Conservation (phyloP, 1,140 invertebrate species). For the Adelges cooleyi region DNA sequence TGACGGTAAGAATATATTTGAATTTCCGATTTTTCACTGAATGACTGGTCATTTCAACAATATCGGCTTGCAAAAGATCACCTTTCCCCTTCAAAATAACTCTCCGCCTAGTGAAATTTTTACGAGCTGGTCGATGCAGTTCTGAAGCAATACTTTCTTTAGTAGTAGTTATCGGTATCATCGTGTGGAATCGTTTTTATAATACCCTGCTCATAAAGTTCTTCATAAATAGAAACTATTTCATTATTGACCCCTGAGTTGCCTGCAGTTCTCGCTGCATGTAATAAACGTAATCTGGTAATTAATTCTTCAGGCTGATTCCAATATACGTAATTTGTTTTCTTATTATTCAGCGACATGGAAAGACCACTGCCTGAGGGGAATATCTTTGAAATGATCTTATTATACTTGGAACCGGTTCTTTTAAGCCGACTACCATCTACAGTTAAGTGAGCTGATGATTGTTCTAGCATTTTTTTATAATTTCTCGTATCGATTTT, state of each 20-base stretch:
- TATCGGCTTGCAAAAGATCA: slow-evolving; percentile 29
- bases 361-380: too few relatives aligned
- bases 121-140: slow-evolving; percentile 5
- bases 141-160: slow-evolving; percentile 11
- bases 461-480: too few relatives aligned
- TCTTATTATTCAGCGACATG: background rate
- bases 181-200: too few relatives aligned
- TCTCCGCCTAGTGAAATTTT: slow-evolving; percentile 8
- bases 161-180: too few relatives aligned
- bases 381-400: too few relatives aligned
- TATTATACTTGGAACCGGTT: too few relatives aligned
- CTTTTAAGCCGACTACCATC: too few relatives aligned
- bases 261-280: background rate
- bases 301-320: slow-evolving; percentile 2
- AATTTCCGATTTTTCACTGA: slow-evolving; percentile 33
- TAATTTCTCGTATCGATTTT: too few relatives aligned
- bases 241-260: background rate
- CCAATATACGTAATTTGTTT: slow-evolving; percentile 1
- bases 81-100: slow-evolving; percentile 28
- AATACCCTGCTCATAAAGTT: background rate
- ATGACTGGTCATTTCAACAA: slow-evolving; percentile 28
- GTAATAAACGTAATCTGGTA: background rate
- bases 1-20: slow-evolving; percentile 35
- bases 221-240: slow-evolving; percentile 1
- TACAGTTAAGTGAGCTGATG: too few relatives aligned